Base-by-base conservation (phyloP, 2,888 invertebrate species). In the Rhagophthalmus giganteus region DNA sequence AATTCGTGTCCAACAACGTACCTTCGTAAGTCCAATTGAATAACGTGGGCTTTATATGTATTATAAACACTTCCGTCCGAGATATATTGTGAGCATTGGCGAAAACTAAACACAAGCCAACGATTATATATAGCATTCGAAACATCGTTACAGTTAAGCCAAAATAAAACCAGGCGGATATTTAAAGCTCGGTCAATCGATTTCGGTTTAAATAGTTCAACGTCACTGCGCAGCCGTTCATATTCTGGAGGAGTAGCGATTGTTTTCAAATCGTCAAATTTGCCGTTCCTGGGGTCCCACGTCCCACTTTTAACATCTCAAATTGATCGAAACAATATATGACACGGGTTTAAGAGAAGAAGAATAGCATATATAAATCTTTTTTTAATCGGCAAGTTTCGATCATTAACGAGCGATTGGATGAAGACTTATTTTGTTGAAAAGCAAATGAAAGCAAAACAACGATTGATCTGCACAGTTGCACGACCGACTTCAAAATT, bases 21-120 rank as follows among this genome's bases (percentile, higher is more conserved):
- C 86, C 84, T 78, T 84, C 82, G 63, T 81, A 81, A 6, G 85
- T 88, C 90, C 90, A 90, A 70, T 90, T 88, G 70, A 91, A 91
- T 68, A 88, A 79, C 60, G 82, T 79, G 0, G 90, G 89, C 58
- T 85, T 85, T 66, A 91, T 83, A 59, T 85, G 83, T 68, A 89
- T 85, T 24, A 87, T 82, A 74, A 90, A 90, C 68, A 90, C 84
- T 77, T 90, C 87, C 0, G 88, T 85, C 72, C 82, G 83, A 28
- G 83, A 74, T 7, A 85, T 81, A 71, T 80, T 82, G 68, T 77
- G 77, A 6, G 25, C 37, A n/a, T 20, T 3, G 7, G 7, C 20
- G 3, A 20, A 5, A 20, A 20, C 7, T 20, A 20, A 3, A 20
- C 20, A 20, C 7, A 20, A 20, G 3, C 4, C 20, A 20, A 7